Base-by-base conservation (phyloP, 2,888 invertebrate species). In the Scelioninae gen. 1 region DNA sequence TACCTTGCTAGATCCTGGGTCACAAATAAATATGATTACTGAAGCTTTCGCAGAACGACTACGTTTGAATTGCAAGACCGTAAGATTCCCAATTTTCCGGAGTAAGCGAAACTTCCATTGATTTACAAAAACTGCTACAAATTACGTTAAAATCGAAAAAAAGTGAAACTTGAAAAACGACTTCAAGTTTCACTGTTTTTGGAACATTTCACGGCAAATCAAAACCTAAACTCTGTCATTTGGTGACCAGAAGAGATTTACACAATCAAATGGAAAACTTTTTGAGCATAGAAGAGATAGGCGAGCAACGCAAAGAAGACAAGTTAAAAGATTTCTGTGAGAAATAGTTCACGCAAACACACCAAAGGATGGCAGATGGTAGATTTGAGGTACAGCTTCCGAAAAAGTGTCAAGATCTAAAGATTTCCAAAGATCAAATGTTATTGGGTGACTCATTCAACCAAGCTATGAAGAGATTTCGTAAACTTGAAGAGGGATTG, bases 21-120 rank as follows among this genome's bases (percentile, higher is more conserved):
- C 74, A 0, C 74, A 74, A 45, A 43, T 32, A 13, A 63, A 74
- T 31, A 31, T 74, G 5, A 40, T 74, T 6, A 63, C 32, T n/a
- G 74, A 74, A 16, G 15, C 45, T 11, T 45, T 74, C 6, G 74
- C 51, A n/a, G 32, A 29, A 15, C 53, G 8, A 16, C 8, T 47
- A 4, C 5, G 7, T 7, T 1, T 47, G 3, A 16, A 47, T 16
- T 8, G 6, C 5, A 47, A 47, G 16, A 16, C 47, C 1, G 16
- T 47, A 5, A 47, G 13, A 5, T 16, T 47, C 16, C 47, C 47
- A 47, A 47, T 47, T 7, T 56, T 16, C 47, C 5, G 16, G 9
- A 8, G 47, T 47, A 4, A 47, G 8, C 13, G 47, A 47, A 0
- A 16, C 47, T 16, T n/a, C n/a, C n/a, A n/a, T n/a, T n/a, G n/a